phyloP scores from a whole-genome alignment of 1,140 invertebrate species.

The Pseudachorutes palmiensis region DNA sequence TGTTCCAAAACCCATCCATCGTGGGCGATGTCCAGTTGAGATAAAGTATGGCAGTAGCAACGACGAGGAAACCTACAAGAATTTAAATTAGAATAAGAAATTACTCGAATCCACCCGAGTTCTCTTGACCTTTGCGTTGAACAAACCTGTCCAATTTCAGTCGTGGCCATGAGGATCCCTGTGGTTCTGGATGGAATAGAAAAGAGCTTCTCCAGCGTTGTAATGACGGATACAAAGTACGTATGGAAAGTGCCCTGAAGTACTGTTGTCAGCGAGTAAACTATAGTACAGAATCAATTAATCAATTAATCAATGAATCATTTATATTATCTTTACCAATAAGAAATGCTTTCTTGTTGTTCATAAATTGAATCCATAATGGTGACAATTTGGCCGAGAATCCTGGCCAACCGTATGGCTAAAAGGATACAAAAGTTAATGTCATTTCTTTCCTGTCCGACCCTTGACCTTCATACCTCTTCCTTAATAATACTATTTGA shows the following conservation, averaged over 20 bases:
- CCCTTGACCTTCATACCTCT: no score
- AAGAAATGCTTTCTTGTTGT: conserved; percentile 9
- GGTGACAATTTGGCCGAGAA: neutral
- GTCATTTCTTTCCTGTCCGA: no score
- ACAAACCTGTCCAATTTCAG: conserved; percentile 89
- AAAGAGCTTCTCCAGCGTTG: conserved; percentile 92
- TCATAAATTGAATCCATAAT: neutral
- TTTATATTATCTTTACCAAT: neutral
- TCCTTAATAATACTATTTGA: neutral
- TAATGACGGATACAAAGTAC: conserved; percentile 93
- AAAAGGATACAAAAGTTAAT: no score
- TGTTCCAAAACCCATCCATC: conserved; percentile 34
- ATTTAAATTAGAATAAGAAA: conserved; percentile 15
- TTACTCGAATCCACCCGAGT: no score
- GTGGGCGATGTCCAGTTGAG: conserved; percentile 75
- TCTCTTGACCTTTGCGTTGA: no score
- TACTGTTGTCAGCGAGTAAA: conserved; percentile 80
- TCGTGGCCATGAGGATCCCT: conserved; percentile 83
- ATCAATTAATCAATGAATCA: neutral
- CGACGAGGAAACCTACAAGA: conserved; percentile 53
- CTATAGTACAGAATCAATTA: conserved; percentile 37
- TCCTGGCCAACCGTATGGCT: neutral
- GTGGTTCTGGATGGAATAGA: conserved; percentile 91
- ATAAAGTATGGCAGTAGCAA: conserved; percentile 86
- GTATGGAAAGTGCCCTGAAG: conserved; percentile 90